phyloP scores from a whole-genome alignment of 2,888 invertebrate genomes.

The Amphiduros pacificus region DNA sequence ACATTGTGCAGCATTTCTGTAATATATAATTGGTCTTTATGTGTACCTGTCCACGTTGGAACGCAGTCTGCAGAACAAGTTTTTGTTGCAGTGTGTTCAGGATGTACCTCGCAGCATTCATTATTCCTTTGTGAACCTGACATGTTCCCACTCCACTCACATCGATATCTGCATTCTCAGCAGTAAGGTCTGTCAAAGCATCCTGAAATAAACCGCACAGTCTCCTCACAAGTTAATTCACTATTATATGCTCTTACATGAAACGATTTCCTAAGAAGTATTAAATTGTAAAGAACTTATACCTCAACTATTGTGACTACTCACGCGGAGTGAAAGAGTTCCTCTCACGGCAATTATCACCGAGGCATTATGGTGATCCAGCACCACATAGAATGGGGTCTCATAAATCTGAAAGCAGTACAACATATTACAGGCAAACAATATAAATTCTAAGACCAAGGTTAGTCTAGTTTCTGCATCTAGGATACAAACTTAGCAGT shows the following conservation, averaged over 20 bases:
- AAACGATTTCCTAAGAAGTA: too few species aligned
- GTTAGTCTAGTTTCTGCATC: too few species aligned
- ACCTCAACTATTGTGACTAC: too few species aligned
- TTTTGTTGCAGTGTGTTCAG: constrained; percentile 63
- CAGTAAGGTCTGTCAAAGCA: constrained; percentile 77
- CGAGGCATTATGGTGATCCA: constrained; percentile 77
- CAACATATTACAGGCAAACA: neutral
- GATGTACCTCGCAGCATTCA: constrained; percentile 78
- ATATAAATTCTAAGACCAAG: too few species aligned
- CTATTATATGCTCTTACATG: too few species aligned
- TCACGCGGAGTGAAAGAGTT: constrained; percentile 70
- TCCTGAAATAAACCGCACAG: constrained; percentile 67
- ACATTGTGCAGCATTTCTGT: too few species aligned
- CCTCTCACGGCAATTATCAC: constrained; percentile 85
- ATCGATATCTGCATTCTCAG: constrained; percentile 63
- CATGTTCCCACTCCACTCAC: constrained; percentile 66
- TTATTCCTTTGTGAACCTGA: constrained; percentile 83
- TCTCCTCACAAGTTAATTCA: too few species aligned
- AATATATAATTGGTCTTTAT: too few species aligned
- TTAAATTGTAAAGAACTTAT: too few species aligned
- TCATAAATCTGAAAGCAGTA: constrained; percentile 65
- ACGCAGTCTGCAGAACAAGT: constrained; percentile 47
- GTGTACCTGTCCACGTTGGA: constrained; percentile 39
- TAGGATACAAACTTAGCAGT: too few species aligned
- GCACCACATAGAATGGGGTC: constrained; percentile 79